phyloP scores from a whole-genome alignment of 1,140 invertebrate genomes.

The Drosophila kepulauana region DNA sequence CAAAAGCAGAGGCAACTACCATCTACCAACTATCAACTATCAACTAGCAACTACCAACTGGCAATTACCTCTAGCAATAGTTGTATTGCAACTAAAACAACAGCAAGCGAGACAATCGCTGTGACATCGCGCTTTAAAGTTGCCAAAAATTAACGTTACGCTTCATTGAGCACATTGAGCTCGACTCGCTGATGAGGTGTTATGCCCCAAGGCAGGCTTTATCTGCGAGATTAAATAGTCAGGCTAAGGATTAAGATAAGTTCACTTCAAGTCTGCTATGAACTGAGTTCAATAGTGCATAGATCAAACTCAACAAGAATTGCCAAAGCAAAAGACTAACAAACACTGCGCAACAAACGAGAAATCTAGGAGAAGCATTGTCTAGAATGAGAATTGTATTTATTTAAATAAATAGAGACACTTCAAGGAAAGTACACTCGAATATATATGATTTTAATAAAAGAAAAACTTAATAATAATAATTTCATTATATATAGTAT shows the following conservation, averaged over 20 bases:
- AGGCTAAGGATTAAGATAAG: conserved; percentile 22
- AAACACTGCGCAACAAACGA: conserved; percentile 5
- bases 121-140: conserved; percentile 9
- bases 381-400: no score
- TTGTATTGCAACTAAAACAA: conserved; percentile 37
- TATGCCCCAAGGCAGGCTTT: not conserved
- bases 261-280: not conserved
- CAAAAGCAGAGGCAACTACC: conserved; percentile 28
- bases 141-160: conserved; percentile 17
- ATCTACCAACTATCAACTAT: conserved; percentile 16
- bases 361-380: not conserved
- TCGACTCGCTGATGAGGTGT: not conserved
- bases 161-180: conserved; percentile 27
- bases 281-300: conserved; percentile 15
- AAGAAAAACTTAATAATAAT: no score
- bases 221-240: conserved; percentile 2
- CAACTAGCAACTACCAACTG: conserved; percentile 35
- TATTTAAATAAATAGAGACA: no score
- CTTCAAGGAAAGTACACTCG: no score
- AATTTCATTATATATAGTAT: no score
- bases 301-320: conserved; percentile 9
- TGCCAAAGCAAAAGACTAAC: not conserved
- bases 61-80: conserved; percentile 34
- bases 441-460: no score
- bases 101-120: conserved; percentile 32